Evolutionary conservation across 30 jellyfish, hydroid and myxozoan species (phyloP).

Genomic region (Haliclystus octoradiatus): DNA sequence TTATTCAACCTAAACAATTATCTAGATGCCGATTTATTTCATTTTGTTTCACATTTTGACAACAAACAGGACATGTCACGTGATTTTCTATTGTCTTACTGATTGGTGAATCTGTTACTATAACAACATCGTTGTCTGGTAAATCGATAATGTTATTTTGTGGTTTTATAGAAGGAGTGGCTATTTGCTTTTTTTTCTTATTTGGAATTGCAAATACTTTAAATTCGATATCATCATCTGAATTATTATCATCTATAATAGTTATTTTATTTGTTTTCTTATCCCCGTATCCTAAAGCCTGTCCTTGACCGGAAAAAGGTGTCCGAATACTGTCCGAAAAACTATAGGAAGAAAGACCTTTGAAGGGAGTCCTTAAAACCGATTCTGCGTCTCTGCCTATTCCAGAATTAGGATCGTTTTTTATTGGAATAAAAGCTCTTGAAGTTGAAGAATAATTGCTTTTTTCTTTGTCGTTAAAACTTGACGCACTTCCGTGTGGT

Average conservation of each 20-base stretch:
- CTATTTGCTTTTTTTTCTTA: background rate
- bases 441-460: no score
- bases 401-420: no score
- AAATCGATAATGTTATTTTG: background rate
- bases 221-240: background rate
- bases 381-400: no score
- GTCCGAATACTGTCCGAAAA: no score
- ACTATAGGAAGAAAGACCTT: no score
- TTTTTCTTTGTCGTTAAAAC: no score
- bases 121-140: background rate
- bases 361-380: no score
- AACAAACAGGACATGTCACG: conserved; percentile 82
- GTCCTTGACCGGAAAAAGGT: background rate
- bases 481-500: no score
- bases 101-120: background rate
- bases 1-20: conserved; percentile 38
- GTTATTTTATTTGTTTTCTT: background rate
- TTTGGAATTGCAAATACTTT: background rate
- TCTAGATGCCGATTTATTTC: conserved; percentile 51
- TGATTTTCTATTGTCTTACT: no score
- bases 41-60: conserved; percentile 26
- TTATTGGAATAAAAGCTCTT: no score
- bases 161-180: background rate
- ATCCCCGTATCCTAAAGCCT: background rate
- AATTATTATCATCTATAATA: no score